These are phyloP conservation scores for Drosophila lini DNA, from an alignment of 1,140 invertebrate species.

Conservation along the genomic window DNA sequence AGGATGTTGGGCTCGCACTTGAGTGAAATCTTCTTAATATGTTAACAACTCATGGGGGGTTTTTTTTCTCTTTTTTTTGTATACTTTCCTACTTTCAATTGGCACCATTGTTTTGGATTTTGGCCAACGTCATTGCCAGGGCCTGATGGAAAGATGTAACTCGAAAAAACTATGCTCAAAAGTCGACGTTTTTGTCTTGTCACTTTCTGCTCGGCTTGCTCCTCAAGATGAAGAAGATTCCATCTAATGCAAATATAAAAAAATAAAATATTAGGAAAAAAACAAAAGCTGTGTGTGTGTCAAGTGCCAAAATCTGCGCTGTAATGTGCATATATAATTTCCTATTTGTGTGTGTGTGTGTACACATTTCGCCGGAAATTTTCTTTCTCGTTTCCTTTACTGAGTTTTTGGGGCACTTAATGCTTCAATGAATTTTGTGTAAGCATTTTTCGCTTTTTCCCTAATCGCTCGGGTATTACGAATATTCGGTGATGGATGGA, in stretches of 20 bases:
- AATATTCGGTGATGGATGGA: conserved; percentile 29
- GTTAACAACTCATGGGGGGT: conserved; percentile 74
- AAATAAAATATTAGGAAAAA: conserved; percentile 9
- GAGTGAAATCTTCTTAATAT: conserved; percentile 78
- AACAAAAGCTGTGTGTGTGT: conserved; percentile 39
- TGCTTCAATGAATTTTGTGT: conserved; percentile 69
- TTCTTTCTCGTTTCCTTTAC: conserved; percentile 12
- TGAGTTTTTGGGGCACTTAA: conserved; percentile 42
- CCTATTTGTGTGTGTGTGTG: conserved; percentile 35
- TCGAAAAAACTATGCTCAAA: conserved; percentile 33
- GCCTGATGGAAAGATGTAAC: conserved; percentile 1
- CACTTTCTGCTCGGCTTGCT: conserved; percentile 41
- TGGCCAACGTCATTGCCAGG: conserved; percentile 20
- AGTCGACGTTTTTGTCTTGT: conserved; percentile 36
- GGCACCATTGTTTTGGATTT: neutral
- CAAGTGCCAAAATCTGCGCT: conserved; percentile 74
- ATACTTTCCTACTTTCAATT: neutral
- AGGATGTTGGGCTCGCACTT: conserved; percentile 51
- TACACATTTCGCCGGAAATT: conserved; percentile 26
- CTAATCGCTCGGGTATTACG: conserved; percentile 32
- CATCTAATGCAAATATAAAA: neutral
- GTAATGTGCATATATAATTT: conserved; percentile 80
- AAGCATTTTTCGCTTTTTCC: conserved; percentile 46
- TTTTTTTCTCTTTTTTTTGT: neutral
- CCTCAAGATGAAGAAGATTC: conserved; percentile 35